Evolutionary conservation across 30 jellyfish, hydroid and myxozoan species (phyloP).

Genomic region (Nemopilema nomurai): DNA sequence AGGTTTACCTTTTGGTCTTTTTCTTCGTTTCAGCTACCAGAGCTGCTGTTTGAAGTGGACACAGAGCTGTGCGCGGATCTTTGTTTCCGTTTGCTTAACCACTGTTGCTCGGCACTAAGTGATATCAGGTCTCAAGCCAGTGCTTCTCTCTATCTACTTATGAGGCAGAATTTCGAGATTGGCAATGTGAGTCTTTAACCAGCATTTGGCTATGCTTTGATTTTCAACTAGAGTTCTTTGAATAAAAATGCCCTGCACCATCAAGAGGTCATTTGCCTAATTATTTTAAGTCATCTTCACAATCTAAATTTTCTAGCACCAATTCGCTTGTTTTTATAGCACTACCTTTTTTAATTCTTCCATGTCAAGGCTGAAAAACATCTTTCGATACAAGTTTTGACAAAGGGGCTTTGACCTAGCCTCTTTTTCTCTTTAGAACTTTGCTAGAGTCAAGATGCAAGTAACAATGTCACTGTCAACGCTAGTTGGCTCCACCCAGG

Average conservation of each 20-base stretch:
- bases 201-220: neutral
- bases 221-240: too few species aligned
- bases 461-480: conserved; percentile 95
- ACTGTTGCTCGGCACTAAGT: conserved; percentile 88
- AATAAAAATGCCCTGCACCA: too few species aligned
- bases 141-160: conserved; percentile 93
- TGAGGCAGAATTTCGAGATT: conserved; percentile 96
- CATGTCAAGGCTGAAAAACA: too few species aligned
- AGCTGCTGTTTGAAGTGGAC: conserved; percentile 93
- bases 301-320: too few species aligned
- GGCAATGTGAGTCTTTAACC: conserved; percentile 62
- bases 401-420: too few species aligned
- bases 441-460: conserved; percentile 98
- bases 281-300: too few species aligned
- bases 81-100: conserved; percentile 90
- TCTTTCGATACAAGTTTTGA: too few species aligned
- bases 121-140: conserved; percentile 94
- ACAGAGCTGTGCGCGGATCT: conserved; percentile 96
- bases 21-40: conserved; percentile 79
- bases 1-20: too few species aligned
- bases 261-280: too few species aligned
- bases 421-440: conserved; percentile 52
- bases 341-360: too few species aligned
- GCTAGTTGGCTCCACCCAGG: conserved; percentile 91
- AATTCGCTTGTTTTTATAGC: too few species aligned